Conservation (phyloP, 2,113 vertebrate genomes). For the Xerus inauris region DNA sequence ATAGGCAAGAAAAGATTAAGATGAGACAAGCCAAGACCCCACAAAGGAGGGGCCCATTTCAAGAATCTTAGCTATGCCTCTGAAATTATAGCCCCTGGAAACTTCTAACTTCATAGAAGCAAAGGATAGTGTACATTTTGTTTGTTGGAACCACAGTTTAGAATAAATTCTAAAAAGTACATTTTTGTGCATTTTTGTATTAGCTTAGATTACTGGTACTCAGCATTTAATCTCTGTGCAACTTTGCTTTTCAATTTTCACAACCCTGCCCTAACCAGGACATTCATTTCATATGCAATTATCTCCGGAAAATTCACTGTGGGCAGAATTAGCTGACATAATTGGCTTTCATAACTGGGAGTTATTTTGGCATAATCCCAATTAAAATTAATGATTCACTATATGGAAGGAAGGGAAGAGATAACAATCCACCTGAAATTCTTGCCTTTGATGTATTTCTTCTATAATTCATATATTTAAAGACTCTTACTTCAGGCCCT, state of each 20-base stretch:
- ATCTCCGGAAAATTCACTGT: neutral
- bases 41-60: neutral
- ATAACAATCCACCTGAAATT: neutral
- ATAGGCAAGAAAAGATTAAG: neutral
- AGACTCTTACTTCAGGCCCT: neutral
- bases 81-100: neutral
- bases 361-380: neutral
- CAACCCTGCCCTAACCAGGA: neutral
- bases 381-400: slow-evolving; percentile 35
- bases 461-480: neutral
- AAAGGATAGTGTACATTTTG: neutral
- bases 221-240: neutral
- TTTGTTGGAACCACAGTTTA: neutral
- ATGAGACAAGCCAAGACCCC: neutral
- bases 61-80: neutral
- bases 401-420: neutral
- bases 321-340: neutral
- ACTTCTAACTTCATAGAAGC: neutral
- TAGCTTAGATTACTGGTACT: neutral
- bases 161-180: neutral
- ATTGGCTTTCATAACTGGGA: slow-evolving; percentile 31
- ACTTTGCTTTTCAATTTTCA: neutral
- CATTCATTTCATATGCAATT: neutral
- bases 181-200: neutral
- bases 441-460: slow-evolving; percentile 28